phyloP scores from a whole-genome alignment of 2,113 vertebrate genomes.

The Bettongia penicillata region DNA sequence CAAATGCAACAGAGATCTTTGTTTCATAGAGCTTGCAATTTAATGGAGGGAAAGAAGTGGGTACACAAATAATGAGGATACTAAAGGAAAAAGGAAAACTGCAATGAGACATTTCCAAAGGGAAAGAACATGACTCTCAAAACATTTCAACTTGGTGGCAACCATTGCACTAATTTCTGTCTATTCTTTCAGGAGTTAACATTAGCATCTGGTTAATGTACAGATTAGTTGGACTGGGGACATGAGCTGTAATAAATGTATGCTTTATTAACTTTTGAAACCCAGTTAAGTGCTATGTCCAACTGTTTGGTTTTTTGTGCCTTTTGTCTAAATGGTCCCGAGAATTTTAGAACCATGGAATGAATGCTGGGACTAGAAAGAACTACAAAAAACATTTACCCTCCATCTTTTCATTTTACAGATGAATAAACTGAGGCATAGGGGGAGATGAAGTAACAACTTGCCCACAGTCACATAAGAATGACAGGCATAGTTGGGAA shows the following conservation, averaged over 20 bases:
- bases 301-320: background rate
- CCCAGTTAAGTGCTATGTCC: background rate
- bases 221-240: background rate
- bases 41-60: background rate
- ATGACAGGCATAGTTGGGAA: background rate
- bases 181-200: background rate
- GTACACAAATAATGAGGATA: background rate
- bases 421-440: background rate
- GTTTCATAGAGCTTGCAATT: background rate
- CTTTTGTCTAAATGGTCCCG: background rate
- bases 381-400: background rate
- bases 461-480: background rate
- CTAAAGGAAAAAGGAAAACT: background rate
- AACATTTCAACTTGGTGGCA: background rate
- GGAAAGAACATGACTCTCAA: background rate
- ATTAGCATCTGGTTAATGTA: background rate
- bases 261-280: conserved; percentile 1
- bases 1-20: background rate
- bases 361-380: background rate
- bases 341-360: background rate
- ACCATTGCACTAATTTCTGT: background rate
- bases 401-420: background rate
- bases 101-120: background rate
- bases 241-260: background rate
- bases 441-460: background rate